Evolutionary conservation across 2,113 vertebrate genomes (phyloP), one percentile per base, ranked within the genome.

Genomic region (Hippoglossus stenolepis): DNA sequence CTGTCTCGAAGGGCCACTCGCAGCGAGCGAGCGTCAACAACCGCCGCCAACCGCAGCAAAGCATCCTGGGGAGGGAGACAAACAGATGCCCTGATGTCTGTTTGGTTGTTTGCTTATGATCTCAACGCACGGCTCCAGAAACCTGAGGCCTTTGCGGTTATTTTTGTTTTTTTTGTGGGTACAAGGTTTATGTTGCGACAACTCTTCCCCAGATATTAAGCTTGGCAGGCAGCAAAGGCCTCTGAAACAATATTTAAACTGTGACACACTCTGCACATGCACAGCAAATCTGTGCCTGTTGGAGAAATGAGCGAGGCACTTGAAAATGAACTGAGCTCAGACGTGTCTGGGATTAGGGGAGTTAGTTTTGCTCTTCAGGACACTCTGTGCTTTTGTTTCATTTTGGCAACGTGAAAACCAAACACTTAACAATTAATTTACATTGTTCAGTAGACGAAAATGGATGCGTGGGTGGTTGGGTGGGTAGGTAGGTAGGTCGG

Each of bases 31-130:
- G 82, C 45, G 1, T 97, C 95, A 49, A 97, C 93, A 1, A 91
- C 93, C 0, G 95, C 95, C 0, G 96, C 96, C 70, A 97, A 90
- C 84, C 83, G 94, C 92, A 97, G 94, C 88, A 97, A 88, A 57
- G 94, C 96, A 81, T 97, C 96, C 96, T 97, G 91, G 18, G 93
- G 83, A 88, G 81, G 85, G 57, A 87, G 73, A 88, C 62, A 87
- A 87, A 82, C 86, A 90, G 61, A 91, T 80, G 80, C 60, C 64
- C 73, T 59, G 57, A 88, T 76, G 78, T 82, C 40, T 75, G 40
- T 60, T 75, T 73, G 75, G 53, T 69, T 85, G 83, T 70, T 82
- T 85, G 72, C 77, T 86, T 77, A 64, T 40, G 56, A 77, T 80
- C 53, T 76, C 65, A 69, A 62, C 56, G 31, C 56, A 58, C 15